Conservation (phyloP, 2,113 vertebrate species). For the Otis tarda region DNA sequence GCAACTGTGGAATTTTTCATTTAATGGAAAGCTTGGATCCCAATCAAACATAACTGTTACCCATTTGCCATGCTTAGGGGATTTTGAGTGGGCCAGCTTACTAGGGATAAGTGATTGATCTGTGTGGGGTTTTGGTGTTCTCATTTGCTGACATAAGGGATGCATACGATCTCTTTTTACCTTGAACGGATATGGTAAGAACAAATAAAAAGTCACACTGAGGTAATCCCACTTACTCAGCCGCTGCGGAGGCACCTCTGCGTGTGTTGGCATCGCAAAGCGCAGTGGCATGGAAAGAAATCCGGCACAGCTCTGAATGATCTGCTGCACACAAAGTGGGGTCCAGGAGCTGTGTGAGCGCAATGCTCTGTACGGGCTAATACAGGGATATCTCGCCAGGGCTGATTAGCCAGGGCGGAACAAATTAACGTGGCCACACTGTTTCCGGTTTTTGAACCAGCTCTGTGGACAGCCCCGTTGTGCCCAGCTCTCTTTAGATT, state of each 20-base stretch:
- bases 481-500: background rate
- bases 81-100: background rate
- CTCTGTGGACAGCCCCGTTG: background rate
- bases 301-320: background rate
- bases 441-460: background rate
- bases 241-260: background rate
- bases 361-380: rapidly evolving
- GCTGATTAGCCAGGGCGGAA: background rate
- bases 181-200: background rate
- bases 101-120: background rate
- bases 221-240: background rate
- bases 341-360: rapidly evolving
- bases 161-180: background rate
- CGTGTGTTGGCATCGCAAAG: rapidly evolving
- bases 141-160: background rate
- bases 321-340: background rate
- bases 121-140: background rate
- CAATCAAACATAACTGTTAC: background rate
- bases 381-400: background rate
- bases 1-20: background rate
- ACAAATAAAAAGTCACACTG: background rate
- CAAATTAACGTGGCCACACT: background rate
- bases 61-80: background rate
- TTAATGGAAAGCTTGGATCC: background rate
- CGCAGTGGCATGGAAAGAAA: background rate